These are phyloP conservation scores for Prosapia bicincta DNA, from an alignment of 2,888 invertebrate species.

Conservation along the genomic window DNA sequence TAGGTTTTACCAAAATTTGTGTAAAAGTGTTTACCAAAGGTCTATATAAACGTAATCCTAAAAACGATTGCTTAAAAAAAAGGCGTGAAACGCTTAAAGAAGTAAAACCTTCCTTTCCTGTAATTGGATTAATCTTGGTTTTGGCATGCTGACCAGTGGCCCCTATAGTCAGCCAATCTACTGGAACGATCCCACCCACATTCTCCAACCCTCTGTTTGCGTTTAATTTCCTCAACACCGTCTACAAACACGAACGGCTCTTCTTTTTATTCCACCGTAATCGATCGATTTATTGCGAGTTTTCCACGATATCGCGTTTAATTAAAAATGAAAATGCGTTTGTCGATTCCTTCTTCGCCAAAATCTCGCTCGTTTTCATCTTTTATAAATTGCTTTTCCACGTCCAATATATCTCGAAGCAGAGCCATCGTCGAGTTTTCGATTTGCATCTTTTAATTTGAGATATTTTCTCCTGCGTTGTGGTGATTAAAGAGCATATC, in stretches of 20 bases:
- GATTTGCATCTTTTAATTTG: too few species aligned
- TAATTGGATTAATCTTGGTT: not conserved
- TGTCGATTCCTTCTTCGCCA: not conserved
- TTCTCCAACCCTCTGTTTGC: not conserved
- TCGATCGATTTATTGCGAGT: not conserved
- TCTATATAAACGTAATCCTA: too few species aligned
- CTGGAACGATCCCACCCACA: not conserved
- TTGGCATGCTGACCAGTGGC: not conserved
- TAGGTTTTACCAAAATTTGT: too few species aligned
- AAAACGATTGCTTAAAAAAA: too few species aligned
- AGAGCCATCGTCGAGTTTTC: too few species aligned
- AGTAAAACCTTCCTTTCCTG: not conserved
- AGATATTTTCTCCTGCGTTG: too few species aligned
- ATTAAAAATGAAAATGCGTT: not conserved
- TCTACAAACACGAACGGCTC: not conserved
- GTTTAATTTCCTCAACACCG: not conserved
- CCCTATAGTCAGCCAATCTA: too few species aligned
- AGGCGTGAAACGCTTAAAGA: too few species aligned
- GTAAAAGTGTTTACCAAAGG: too few species aligned
- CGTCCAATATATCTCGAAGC: too few species aligned
- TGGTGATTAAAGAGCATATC: too few species aligned
- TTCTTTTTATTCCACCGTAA: not conserved
- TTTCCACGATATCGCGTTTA: not conserved
- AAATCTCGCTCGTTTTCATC: not conserved
- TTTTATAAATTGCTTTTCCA: too few species aligned